Evolutionary conservation across 37 sponge, comb jelly and placozoan species (phyloP), one percentile per base, ranked within the genome.

Genomic region (Bolinopsis microptera): DNA sequence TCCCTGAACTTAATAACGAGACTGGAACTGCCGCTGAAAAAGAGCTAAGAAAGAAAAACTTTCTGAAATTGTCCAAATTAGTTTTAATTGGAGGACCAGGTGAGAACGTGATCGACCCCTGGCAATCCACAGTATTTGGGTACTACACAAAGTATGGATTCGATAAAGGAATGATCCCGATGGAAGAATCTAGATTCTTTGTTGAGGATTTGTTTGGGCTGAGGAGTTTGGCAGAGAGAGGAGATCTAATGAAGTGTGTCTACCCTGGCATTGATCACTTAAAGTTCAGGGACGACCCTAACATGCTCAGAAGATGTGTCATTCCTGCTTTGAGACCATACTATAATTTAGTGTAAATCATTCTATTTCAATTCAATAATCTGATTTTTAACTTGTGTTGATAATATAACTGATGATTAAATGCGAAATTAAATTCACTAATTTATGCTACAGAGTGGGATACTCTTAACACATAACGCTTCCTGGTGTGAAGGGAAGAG

Each of bases 61-160:
- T 72, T n/a, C 26, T n/a, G 26, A 5, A 21, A 5, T 28, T 72
- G 5, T 30, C 31, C 31, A 72, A 72, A 5, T 21, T 72, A n/a
- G 75, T 72, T 8, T n/a, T 72, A 21, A 72, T 72, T 24, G 75
- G 75, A n/a, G 75, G 75, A 24, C 75, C 75, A 5, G 75, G 75
- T 24, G 75, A 72, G 75, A 28, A 72, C 75, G 75, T 72, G 26
- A 72, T 72, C 3, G 75, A 72, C 18, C 75, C 75, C 31, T 72
- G 75, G 75, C 75, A 72, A n/a, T 72, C 75, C 26, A 72, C 75
- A 28, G 31, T 30, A n/a, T 72, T 72, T 21, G 75, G 75, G 3
- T 72, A 72, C 75, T 72, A 72, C 75, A 72, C 75, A 3, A n/a
- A 72, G 75, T 72, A 30, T 21, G 75, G 75, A 21, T 72, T 72